Conservation (phyloP, 2,113 vertebrate genomes). For the Syngnathus scovelli region DNA sequence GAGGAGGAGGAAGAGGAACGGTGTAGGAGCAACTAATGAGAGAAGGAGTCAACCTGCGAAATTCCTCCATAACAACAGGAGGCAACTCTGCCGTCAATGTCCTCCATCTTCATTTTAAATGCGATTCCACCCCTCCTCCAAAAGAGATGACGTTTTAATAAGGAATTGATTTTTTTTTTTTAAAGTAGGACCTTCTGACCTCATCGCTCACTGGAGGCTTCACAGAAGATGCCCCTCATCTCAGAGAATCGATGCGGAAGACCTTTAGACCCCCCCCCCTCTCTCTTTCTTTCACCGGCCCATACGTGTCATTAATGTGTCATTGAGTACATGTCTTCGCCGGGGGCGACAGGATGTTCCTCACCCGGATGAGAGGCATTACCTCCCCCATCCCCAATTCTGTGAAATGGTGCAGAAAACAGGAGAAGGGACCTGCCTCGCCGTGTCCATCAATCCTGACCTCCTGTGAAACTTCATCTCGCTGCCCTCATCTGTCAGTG, state of each 20-base stretch:
- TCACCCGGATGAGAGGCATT: slow-evolving; percentile 36
- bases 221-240: slow-evolving; percentile 46
- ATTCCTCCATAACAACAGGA: slow-evolving; percentile 55
- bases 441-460: slow-evolving; percentile 56
- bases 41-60: slow-evolving; percentile 37
- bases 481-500: slow-evolving; percentile 58
- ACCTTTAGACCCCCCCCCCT: slow-evolving; percentile 33
- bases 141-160: slow-evolving; percentile 66
- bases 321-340: slow-evolving; percentile 40
- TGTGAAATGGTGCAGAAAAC: slow-evolving; percentile 71
- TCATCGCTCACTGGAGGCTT: slow-evolving; percentile 48
- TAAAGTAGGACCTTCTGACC: slow-evolving; percentile 62
- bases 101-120: slow-evolving; percentile 63
- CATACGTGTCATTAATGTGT: slow-evolving; percentile 58
- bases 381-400: slow-evolving; percentile 41
- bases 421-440: slow-evolving; percentile 29
- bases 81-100: slow-evolving; percentile 54
- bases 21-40: slow-evolving; percentile 49
- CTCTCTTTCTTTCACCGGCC: slow-evolving; percentile 23
- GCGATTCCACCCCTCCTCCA: slow-evolving; percentile 27
- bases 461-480: slow-evolving; percentile 59
- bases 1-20: slow-evolving; percentile 58
- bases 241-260: slow-evolving; percentile 45
- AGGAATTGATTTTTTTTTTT: slow-evolving; percentile 72
- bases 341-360: slow-evolving; percentile 36